Evolutionary conservation across 2,888 invertebrate species (phyloP), one percentile per base, ranked within the genome.

Genomic region (Dysmachus trigonus): DNA sequence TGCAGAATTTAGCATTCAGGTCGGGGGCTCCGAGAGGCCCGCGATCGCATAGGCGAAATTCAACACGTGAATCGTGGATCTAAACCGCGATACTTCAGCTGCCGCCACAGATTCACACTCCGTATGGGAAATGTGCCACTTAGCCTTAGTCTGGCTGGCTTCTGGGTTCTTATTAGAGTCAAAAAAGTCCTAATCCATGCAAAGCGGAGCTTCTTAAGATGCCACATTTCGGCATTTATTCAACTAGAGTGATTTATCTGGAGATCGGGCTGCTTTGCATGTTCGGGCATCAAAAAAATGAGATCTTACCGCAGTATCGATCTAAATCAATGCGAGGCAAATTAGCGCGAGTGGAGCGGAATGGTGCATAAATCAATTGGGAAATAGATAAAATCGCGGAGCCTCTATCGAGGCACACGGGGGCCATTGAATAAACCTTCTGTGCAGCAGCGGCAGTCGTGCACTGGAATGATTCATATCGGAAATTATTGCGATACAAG

Each of bases 401-500:
- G 22, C 62, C 22, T 62, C 62, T 27, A 62, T 62, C 62, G 62
- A 13, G 10, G 10, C 18, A 27, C 62, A 62, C 62, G 27, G 51
- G 62, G 62, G 62, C 62, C 62, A 27, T 62, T 27, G 62, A 62
- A 22, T 62, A 62, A 22, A 62, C 62, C 62, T 62, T 62, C 62
- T 62, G 62, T 62, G 73, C 81, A 31, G 73, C 81, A 31, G 62
- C 53, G 18, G 62, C 33, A 53, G 33, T 81, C 81, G 81, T 81
- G 81, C 81, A 81, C 33, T 53, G 33, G 41, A 81, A 53, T 62
- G 81, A 81, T 81, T 81, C 81, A 81, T 81, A 81, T 81, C 81
- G 81, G 81, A 62, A 81, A 81, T 81, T 81, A 81, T 81, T 81
- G 53, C 81, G 53, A 81, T 51, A 81, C 81, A 81, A 81, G 79